Conservation (phyloP, 1,140 invertebrate genomes). For the Lamellibrachia luymesi region DNA sequence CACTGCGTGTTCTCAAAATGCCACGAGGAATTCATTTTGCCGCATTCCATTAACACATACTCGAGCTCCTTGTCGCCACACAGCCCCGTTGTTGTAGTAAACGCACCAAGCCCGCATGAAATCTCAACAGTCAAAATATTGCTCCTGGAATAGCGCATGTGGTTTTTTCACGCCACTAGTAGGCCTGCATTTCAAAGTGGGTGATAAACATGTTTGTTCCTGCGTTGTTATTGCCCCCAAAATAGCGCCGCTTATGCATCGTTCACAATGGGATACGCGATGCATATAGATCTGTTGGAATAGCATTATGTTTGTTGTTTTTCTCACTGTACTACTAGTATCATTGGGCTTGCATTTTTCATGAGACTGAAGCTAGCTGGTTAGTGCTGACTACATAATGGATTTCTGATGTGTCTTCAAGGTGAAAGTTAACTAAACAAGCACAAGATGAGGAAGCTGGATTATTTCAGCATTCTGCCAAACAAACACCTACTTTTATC, state of each 20-base stretch:
- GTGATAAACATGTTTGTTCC: background rate
- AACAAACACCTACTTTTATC: background rate
- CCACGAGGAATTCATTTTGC: background rate
- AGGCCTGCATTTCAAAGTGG: background rate
- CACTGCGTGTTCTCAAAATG: background rate
- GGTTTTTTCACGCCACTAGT: background rate
- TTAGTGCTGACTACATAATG: background rate
- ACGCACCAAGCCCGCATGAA: background rate
- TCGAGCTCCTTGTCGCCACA: too few species aligned
- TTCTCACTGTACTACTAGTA: background rate
- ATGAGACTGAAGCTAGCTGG: background rate
- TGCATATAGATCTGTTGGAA: background rate
- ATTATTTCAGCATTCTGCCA: background rate
- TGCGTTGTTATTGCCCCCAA: background rate
- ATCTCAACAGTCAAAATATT: background rate
- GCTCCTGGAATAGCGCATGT: background rate
- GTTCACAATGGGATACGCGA: background rate
- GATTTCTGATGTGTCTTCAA: background rate
- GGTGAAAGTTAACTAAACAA: background rate
- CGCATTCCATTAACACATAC: background rate
- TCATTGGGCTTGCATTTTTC: background rate
- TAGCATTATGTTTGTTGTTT: background rate
- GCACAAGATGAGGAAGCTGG: background rate
- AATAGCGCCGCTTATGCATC: background rate
- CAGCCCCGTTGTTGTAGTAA: too few species aligned